Evolutionary conservation across 2,797 vertebrate genomes (phyloP).

Genomic region (Diplodus sargus): DNA sequence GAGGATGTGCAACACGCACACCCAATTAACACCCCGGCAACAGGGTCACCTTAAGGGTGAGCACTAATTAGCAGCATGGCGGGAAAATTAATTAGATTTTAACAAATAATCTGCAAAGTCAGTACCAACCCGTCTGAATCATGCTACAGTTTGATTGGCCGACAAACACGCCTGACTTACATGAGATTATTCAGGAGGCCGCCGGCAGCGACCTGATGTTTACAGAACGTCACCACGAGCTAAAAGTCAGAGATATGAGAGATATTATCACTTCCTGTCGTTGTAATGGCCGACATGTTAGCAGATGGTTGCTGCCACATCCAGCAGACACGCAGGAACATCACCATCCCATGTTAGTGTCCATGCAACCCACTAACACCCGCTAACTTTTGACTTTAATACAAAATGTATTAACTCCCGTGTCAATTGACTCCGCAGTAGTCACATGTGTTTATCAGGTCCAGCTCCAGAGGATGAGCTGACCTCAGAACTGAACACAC

Average conservation of each 20-base stretch:
- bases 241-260: background rate
- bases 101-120: background rate
- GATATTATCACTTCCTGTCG: background rate
- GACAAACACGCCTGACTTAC: background rate
- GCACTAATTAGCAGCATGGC: slow-evolving; percentile 52
- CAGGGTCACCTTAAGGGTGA: slow-evolving; percentile 52
- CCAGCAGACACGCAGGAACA: no score
- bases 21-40: slow-evolving; percentile 57
- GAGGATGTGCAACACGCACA: slow-evolving; percentile 39
- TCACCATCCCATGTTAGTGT: no score
- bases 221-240: background rate
- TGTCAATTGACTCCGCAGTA: no score
- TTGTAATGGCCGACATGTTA: background rate
- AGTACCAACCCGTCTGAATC: background rate
- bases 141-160: background rate
- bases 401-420: no score
- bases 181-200: background rate
- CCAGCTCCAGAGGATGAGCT: no score
- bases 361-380: no score
- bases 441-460: no score
- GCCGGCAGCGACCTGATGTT: background rate
- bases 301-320: background rate
- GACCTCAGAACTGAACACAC: no score
- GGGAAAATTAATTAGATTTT: slow-evolving; percentile 36
- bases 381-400: no score